Conservation (phyloP, 2,113 vertebrate genomes). For the Myodes glareolus region DNA sequence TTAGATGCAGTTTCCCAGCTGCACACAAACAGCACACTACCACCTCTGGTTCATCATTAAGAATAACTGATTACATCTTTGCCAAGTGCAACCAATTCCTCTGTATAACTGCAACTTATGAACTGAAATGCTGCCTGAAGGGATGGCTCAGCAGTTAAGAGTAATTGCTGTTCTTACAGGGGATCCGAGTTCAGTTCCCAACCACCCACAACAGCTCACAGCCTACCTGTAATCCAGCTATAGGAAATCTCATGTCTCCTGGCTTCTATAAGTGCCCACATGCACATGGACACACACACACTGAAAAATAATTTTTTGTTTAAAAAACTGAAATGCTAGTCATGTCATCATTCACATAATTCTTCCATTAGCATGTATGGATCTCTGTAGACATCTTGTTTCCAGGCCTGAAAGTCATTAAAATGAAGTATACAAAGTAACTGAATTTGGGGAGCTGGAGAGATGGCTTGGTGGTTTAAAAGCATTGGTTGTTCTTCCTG, state of each 20-base stretch:
- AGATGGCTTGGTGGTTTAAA: too few relatives aligned
- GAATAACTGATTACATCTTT: neutral
- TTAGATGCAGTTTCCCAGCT: neutral
- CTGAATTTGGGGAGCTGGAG: neutral
- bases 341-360: neutral
- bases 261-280: neutral
- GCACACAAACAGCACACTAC: neutral
- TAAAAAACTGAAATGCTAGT: neutral
- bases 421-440: constrained; percentile 9
- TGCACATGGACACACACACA: neutral
- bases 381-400: neutral
- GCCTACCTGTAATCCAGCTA: neutral
- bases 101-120: neutral
- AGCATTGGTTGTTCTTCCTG: too few relatives aligned
- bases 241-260: neutral
- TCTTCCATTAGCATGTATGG: neutral
- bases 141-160: neutral
- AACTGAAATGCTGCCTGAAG: neutral
- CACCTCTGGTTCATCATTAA: constrained; percentile 2
- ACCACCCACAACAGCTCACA: neutral
- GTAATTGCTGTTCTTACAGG: neutral
- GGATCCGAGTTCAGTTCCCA: neutral
- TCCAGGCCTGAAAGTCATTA: constrained; percentile 18
- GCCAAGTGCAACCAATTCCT: neutral
- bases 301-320: neutral